Evolutionary conservation across 2,797 vertebrate genomes (phyloP).

Genomic region (Liparis tanakae): DNA sequence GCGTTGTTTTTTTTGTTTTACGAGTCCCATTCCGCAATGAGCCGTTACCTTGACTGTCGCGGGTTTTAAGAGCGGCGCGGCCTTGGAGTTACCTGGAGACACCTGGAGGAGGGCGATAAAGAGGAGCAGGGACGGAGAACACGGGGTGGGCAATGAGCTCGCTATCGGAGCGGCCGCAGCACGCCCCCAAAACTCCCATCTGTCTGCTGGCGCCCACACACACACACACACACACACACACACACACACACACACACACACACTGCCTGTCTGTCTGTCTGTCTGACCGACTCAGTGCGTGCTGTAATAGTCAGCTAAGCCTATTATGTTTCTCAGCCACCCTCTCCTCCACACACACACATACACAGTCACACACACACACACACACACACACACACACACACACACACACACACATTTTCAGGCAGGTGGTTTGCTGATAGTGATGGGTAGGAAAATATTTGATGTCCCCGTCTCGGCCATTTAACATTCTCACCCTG

Average conservation of each 20-base stretch:
- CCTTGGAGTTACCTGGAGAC: conserved; percentile 91
- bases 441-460: conserved; percentile 83
- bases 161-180: conserved; percentile 56
- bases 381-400: conserved; percentile 16
- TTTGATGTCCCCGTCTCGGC: conserved; percentile 77
- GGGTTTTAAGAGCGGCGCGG: conserved; percentile 83
- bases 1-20: conserved; percentile 78
- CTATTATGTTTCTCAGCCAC: conserved; percentile 34
- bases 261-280: conserved; percentile 36
- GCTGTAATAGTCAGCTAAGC: conserved; percentile 35
- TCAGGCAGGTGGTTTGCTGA: conserved; percentile 74
- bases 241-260: conserved; percentile 21
- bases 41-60: conserved; percentile 87
- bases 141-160: conserved; percentile 55
- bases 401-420: conserved; percentile 52
- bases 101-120: conserved; percentile 83
- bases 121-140: conserved; percentile 67
- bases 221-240: conserved; percentile 27
- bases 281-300: conserved; percentile 35
- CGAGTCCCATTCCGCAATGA: conserved; percentile 82
- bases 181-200: conserved; percentile 56
- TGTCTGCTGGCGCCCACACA: conserved; percentile 62
- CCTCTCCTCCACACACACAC: conserved; percentile 19
- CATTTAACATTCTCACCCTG: conserved; percentile 82
- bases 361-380: too few species aligned